phyloP scores from a whole-genome alignment of 2,113 vertebrate species.

The Gobio gobio region DNA sequence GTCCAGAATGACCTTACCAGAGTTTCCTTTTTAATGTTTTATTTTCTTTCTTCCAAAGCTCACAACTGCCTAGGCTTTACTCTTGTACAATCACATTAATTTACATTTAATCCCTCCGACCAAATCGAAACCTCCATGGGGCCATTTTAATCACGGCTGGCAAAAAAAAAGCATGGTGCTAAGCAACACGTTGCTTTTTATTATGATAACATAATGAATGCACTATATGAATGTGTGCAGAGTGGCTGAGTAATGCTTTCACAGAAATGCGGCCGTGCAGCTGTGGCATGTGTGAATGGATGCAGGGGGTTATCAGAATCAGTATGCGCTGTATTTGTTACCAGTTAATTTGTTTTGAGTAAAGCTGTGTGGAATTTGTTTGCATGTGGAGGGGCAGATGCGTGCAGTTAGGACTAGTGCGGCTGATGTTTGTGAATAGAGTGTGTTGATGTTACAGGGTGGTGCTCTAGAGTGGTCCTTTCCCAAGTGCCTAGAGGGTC shows the following conservation, averaged over 20 bases:
- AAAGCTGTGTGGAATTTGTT: conserved; percentile 40
- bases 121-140: conserved; percentile 28
- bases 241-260: conserved; percentile 21
- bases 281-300: background rate
- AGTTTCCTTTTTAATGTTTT: conserved; percentile 17
- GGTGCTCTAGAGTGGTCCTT: background rate
- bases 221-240: conserved; percentile 42
- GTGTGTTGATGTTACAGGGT: background rate
- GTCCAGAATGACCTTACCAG: conserved; percentile 33
- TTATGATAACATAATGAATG: conserved; percentile 53
- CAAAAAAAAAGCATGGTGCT: conserved; percentile 19
- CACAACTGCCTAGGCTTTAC: conserved; percentile 22
- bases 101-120: conserved; percentile 23
- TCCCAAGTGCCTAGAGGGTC: background rate
- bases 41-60: conserved; percentile 14
- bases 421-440: conserved; percentile 17
- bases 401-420: conserved; percentile 28
- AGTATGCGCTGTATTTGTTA: conserved; percentile 1
- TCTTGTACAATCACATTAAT: conserved; percentile 26
- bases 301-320: conserved; percentile 26
- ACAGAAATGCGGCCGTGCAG: conserved; percentile 6
- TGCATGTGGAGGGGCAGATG: conserved; percentile 23
- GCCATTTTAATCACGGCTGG: conserved; percentile 38
- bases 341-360: conserved; percentile 48
- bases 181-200: conserved; percentile 49